Evolutionary conservation across 1,140 invertebrate genomes (phyloP).

Genomic region (Microplitis mediator): DNA sequence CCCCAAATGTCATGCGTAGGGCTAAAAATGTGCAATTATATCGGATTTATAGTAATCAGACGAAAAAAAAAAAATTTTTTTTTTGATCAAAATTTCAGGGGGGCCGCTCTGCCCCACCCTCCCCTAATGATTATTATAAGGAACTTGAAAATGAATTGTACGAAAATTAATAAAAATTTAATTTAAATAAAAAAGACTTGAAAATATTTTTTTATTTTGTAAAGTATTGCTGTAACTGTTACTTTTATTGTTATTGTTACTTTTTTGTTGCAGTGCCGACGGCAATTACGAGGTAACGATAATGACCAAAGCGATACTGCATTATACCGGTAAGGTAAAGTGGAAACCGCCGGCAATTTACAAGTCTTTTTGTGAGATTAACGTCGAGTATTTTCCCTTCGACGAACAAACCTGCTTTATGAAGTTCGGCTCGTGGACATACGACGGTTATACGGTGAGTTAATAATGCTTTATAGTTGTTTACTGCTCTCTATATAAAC

Average conservation of each 20-base stretch:
- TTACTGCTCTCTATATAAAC: neutral
- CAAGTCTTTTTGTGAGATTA: slow-evolving; percentile 97
- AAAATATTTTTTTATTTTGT: neutral
- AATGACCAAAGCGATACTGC: slow-evolving; percentile 93
- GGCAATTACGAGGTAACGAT: slow-evolving; percentile 98
- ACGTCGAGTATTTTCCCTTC: slow-evolving; percentile 96
- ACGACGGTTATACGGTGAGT: slow-evolving; percentile 87
- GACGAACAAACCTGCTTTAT: slow-evolving; percentile 96
- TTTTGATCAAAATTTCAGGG: too few relatives aligned
- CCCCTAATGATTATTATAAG: too few relatives aligned
- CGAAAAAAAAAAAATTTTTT: too few relatives aligned
- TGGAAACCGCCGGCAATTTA: slow-evolving; percentile 99
- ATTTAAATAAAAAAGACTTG: too few relatives aligned
- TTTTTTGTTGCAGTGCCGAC: slow-evolving; percentile 79
- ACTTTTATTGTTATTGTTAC: neutral
- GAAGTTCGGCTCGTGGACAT: slow-evolving; percentile 97
- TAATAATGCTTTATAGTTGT: slow-evolving; percentile 8
- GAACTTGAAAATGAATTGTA: neutral
- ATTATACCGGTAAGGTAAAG: slow-evolving; percentile 89
- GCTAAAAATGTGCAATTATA: too few relatives aligned
- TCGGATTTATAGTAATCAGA: too few relatives aligned
- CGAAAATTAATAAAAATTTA: too few relatives aligned
- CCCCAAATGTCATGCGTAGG: too few relatives aligned
- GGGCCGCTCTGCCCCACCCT: too few relatives aligned
- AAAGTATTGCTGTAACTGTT: neutral